These are phyloP conservation scores for Nomada lathburiana DNA, from an alignment of 2,888 invertebrate genomes.

Conservation along the genomic window DNA sequence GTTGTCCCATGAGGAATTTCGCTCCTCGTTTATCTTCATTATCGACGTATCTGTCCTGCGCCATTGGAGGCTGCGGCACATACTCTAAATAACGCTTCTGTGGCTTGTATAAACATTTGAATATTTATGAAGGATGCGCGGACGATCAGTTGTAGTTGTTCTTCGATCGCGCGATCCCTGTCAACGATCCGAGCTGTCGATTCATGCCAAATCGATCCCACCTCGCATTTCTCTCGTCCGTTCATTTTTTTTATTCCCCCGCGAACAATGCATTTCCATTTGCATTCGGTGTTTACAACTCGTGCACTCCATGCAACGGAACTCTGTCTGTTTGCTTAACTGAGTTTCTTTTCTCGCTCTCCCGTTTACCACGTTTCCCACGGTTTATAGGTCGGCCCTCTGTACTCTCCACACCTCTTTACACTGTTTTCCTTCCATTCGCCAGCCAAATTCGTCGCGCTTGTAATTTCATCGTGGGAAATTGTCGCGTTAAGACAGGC, in stretches of 20 bases:
- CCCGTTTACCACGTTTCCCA: background rate
- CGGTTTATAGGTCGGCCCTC: background rate
- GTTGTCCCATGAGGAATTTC: conserved; percentile 69
- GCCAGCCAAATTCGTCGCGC: background rate
- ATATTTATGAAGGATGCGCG: conserved; percentile 64
- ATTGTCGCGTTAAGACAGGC: no score
- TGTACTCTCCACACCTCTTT: background rate
- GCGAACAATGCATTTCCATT: conserved; percentile 69
- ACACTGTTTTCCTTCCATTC: background rate
- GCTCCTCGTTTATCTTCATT: conserved; percentile 73
- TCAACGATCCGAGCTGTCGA: conserved; percentile 16
- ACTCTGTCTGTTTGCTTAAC: conserved; percentile 18
- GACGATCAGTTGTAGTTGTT: conserved; percentile 22
- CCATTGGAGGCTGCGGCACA: conserved; percentile 14
- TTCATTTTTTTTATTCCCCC: conserved; percentile 27
- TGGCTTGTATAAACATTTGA: conserved; percentile 63
- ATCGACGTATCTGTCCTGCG: conserved; percentile 63
- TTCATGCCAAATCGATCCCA: background rate
- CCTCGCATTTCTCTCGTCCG: background rate
- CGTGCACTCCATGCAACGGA: conserved; percentile 10
- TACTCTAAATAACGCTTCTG: conserved; percentile 43
- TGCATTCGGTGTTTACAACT: conserved; percentile 59
- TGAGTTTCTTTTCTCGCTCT: conserved; percentile 33
- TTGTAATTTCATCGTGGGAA: background rate
- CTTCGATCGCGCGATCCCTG: conserved; percentile 43